These are phyloP conservation scores for Lepus europaeus DNA, from an alignment of 2,113 vertebrate genomes.

Conservation along the genomic window DNA sequence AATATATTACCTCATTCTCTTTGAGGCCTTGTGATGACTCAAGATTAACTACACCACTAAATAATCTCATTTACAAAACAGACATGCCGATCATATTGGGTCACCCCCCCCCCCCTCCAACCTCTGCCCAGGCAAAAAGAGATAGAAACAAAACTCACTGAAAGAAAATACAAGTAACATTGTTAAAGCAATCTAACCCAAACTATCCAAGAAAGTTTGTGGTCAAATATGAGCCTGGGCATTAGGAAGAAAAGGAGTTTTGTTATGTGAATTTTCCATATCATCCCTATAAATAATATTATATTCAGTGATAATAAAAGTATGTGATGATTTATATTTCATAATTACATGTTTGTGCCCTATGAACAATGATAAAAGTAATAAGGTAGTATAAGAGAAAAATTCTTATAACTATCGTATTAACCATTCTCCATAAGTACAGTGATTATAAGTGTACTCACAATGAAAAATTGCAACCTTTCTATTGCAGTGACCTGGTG, in stretches of 20 bases:
- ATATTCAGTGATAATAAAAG: neutral
- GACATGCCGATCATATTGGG: constrained; percentile 45
- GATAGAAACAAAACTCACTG: neutral
- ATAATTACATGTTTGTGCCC: neutral
- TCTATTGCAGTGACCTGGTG: neutral
- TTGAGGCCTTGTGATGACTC: constrained; percentile 30
- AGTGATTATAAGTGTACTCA: neutral
- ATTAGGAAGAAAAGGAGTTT: constrained; percentile 36
- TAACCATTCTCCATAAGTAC: neutral
- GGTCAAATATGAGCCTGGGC: neutral
- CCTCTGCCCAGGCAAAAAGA: neutral
- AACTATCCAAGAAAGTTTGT: neutral
- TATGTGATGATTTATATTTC: neutral
- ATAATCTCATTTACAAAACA: constrained; percentile 67
- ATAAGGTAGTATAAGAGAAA: neutral
- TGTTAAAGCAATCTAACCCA: neutral
- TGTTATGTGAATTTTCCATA: neutral
- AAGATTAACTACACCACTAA: constrained; percentile 58
- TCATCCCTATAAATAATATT: neutral
- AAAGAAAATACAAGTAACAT: neutral
- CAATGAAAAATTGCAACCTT: neutral
- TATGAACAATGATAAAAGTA: neutral
- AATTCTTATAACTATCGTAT: constrained; percentile 3
- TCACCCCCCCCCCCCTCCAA: neutral
- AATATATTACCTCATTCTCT: constrained; percentile 69